Evolutionary conservation across 2,113 vertebrate species (phyloP).

Genomic region (Helogale parvula): DNA sequence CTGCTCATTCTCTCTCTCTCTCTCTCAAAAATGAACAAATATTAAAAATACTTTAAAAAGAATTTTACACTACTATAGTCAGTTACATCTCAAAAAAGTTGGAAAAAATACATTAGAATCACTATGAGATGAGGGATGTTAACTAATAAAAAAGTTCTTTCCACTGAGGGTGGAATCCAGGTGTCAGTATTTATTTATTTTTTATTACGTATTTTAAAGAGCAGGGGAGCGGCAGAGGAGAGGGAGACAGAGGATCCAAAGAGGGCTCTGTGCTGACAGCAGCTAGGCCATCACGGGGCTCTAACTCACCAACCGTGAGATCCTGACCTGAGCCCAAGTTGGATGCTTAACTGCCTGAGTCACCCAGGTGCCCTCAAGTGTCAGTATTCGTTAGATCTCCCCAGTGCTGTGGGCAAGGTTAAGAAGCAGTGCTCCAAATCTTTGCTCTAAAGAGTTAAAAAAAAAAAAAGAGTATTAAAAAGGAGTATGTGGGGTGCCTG

Average conservation of each 20-base stretch:
- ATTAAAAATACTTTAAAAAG: too few species aligned
- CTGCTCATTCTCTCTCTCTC: too few species aligned
- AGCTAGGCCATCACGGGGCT: too few species aligned
- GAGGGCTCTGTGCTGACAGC: too few species aligned
- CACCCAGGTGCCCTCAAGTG: background rate
- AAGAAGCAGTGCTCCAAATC: background rate
- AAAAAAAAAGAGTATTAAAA: background rate
- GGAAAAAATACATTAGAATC: conserved; percentile 31
- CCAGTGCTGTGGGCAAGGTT: background rate
- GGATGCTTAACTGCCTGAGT: too few species aligned
- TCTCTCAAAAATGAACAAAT: too few species aligned
- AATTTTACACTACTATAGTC: background rate
- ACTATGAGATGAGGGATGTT: background rate
- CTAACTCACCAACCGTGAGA: too few species aligned
- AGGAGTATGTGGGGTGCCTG: background rate
- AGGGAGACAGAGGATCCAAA: too few species aligned
- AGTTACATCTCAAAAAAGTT: background rate
- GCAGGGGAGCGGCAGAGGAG: too few species aligned
- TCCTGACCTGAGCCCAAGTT: too few species aligned
- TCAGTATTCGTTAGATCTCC: background rate
- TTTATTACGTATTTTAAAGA: too few species aligned
- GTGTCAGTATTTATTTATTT: background rate
- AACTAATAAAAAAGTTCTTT: background rate
- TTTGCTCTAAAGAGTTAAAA: background rate
- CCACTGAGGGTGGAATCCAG: background rate